These are phyloP conservation scores for Coremacera marginata DNA, from an alignment of 2,888 invertebrate genomes.

Conservation along the genomic window DNA sequence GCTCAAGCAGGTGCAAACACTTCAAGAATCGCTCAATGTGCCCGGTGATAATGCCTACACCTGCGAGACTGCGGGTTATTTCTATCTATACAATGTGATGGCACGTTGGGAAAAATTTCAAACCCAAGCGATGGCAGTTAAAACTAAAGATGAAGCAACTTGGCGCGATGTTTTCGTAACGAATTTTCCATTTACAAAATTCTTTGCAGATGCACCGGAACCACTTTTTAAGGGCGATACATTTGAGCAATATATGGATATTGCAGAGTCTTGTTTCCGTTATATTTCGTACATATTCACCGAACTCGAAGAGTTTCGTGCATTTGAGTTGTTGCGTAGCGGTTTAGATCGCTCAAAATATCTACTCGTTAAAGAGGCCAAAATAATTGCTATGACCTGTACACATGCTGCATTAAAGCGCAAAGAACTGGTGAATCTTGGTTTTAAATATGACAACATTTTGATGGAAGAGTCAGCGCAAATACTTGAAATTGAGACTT, in stretches of 20 bases:
- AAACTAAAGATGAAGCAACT: slow-evolving; percentile 52
- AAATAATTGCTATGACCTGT: slow-evolving; percentile 99
- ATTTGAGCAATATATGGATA: slow-evolving; percentile 86
- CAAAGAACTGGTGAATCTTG: slow-evolving; percentile 93
- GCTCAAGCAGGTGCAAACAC: slow-evolving; percentile 85
- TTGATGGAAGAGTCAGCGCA: slow-evolving; percentile 99
- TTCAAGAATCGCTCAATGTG: slow-evolving; percentile 89
- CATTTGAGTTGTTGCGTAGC: slow-evolving; percentile 95
- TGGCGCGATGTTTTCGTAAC: slow-evolving; percentile 73
- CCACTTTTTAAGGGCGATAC: slow-evolving; percentile 87
- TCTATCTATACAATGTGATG: slow-evolving; percentile 91
- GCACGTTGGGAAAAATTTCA: slow-evolving; percentile 94
- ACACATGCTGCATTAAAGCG: slow-evolving; percentile 98
- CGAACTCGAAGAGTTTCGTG: slow-evolving; percentile 97
- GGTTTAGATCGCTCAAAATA: slow-evolving; percentile 97
- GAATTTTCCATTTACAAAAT: slow-evolving; percentile 93
- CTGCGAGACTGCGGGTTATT: slow-evolving; percentile 98
- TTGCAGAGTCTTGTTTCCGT: slow-evolving; percentile 93
- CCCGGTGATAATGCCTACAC: slow-evolving; percentile 94
- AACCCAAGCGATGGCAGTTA: slow-evolving; percentile 54
- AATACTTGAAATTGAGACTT: slow-evolving; percentile 99
- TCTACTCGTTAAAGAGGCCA: slow-evolving; percentile 96
- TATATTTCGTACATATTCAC: slow-evolving; percentile 96
- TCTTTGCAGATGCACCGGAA: slow-evolving; percentile 93
- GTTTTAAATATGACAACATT: slow-evolving; percentile 98